Evolutionary conservation across 2,797 vertebrate genomes (phyloP).

Genomic region (Macropodus opercularis): DNA sequence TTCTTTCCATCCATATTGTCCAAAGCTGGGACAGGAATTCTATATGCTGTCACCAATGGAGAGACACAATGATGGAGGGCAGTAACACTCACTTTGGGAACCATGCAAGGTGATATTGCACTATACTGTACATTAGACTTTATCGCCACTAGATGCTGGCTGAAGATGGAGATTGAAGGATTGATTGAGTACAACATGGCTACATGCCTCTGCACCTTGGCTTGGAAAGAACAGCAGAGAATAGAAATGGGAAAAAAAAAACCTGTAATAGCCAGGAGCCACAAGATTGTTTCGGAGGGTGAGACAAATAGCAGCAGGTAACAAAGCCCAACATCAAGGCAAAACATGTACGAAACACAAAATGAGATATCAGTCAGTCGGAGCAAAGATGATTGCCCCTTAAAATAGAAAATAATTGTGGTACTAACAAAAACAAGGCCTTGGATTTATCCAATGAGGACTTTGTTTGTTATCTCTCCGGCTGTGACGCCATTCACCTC

Average conservation of each 20-base stretch:
- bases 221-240: slow-evolving; percentile 36
- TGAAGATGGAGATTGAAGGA: slow-evolving; percentile 24
- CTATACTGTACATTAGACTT: slow-evolving; percentile 59
- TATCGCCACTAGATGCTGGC: slow-evolving; percentile 11
- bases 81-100: slow-evolving; percentile 59
- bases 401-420: background rate
- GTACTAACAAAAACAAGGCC: slow-evolving; percentile 2
- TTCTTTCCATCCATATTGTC: slow-evolving; percentile 11
- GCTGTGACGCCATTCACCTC: slow-evolving; percentile 2
- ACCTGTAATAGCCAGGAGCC: too few species aligned
- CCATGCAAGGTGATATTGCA: slow-evolving; percentile 67
- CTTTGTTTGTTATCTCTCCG: slow-evolving; percentile 4
- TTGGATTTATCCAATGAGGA: too few species aligned
- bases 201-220: slow-evolving; percentile 65
- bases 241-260: slow-evolving; percentile 13
- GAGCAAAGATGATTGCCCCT: slow-evolving; percentile 4
- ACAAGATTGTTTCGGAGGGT: slow-evolving; percentile 15
- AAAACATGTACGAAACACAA: slow-evolving; percentile 26
- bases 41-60: slow-evolving; percentile 38
- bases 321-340: slow-evolving; percentile 22
- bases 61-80: slow-evolving; percentile 52
- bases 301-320: slow-evolving; percentile 51
- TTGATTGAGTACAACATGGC: slow-evolving; percentile 48
- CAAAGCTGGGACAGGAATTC: slow-evolving; percentile 15
- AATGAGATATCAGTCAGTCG: slow-evolving; percentile 15